These are phyloP conservation scores for Ptyas mucosa DNA, from an alignment of 2,113 vertebrate genomes.

Conservation along the genomic window DNA sequence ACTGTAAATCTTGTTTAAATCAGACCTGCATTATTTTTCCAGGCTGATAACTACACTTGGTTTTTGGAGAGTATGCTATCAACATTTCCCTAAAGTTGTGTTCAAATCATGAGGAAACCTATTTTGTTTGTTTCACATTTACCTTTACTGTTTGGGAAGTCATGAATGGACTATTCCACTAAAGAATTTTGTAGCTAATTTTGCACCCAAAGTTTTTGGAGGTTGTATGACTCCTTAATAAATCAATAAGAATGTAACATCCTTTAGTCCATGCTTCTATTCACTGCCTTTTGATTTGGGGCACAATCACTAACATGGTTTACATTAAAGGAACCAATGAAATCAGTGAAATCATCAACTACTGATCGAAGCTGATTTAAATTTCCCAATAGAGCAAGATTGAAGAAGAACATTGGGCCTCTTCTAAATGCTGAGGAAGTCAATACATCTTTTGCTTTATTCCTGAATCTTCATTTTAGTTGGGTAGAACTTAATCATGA, in stretches of 20 bases:
- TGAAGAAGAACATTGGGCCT: background rate
- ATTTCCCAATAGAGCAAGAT: background rate
- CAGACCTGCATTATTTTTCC: background rate
- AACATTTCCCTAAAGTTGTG: background rate
- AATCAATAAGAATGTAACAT: background rate
- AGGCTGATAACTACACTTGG: background rate
- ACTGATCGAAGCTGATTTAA: background rate
- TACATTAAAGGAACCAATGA: background rate
- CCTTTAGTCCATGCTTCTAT: background rate
- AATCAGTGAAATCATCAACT: background rate
- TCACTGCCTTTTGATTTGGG: background rate
- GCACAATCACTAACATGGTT: background rate
- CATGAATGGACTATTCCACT: background rate
- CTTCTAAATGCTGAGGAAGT: constrained; percentile 2
- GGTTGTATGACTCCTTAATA: background rate
- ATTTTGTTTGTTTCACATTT: background rate
- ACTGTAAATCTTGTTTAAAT: background rate
- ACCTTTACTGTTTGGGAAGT: background rate
- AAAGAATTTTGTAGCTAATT: background rate
- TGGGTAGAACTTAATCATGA: background rate
- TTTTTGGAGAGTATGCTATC: background rate
- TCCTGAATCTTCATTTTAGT: background rate
- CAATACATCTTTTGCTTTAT: constrained; percentile 5
- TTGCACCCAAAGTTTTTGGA: background rate
- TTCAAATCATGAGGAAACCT: background rate